phyloP scores from a whole-genome alignment of 2,113 vertebrate species.

The Athene noctua region DNA sequence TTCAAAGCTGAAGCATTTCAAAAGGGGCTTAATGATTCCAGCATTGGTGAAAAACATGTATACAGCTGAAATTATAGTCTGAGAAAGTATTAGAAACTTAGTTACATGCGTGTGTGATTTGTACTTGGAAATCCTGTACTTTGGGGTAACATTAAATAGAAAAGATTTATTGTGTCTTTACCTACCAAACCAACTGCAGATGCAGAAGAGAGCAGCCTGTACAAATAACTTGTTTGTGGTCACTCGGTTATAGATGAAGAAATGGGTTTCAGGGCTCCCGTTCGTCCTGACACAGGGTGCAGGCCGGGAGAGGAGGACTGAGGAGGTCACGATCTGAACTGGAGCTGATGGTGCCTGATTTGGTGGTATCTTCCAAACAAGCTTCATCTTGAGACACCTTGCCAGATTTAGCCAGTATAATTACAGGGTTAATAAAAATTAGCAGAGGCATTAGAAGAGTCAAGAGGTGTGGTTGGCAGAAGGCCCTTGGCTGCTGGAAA shows the following conservation, averaged over 20 bases:
- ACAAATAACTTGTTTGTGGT: neutral
- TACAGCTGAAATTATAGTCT: neutral
- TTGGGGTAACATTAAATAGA: neutral
- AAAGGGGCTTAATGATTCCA: neutral
- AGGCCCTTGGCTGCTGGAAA: conserved; percentile 53
- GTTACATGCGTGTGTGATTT: neutral
- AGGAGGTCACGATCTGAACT: neutral
- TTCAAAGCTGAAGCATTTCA: neutral
- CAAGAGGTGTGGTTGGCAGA: conserved; percentile 22
- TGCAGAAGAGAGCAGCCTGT: neutral
- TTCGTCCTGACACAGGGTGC: neutral
- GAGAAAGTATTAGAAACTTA: neutral
- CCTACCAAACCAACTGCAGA: neutral
- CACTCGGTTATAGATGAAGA: neutral
- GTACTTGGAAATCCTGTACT: neutral
- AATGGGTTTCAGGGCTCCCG: neutral
- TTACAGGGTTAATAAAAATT: neutral
- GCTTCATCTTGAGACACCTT: conserved; percentile 13
- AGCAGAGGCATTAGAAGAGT: neutral
- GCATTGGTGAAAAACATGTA: neutral
- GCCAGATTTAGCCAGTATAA: neutral
- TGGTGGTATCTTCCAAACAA: neutral
- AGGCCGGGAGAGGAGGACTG: neutral
- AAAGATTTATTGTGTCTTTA: neutral
- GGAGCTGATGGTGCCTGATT: neutral